Conservation (phyloP, 2,888 invertebrate genomes). For the Brassicogethes aeneus region DNA sequence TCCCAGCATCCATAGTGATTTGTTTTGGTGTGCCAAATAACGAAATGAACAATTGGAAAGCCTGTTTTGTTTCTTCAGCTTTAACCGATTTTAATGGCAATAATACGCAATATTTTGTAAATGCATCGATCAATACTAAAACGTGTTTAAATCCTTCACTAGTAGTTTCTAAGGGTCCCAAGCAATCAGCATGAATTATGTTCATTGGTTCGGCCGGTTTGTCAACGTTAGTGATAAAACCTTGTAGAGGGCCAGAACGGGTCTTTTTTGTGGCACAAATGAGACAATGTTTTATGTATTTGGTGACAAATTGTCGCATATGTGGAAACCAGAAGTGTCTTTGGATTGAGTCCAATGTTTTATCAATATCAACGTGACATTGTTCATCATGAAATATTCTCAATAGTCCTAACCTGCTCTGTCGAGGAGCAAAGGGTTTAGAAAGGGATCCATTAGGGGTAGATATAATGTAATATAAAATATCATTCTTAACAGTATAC, state of each 20-base stretch:
- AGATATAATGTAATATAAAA: slow-evolving; percentile 11
- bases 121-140: slow-evolving; percentile 13
- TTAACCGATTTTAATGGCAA: slow-evolving; percentile 15
- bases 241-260: slow-evolving; percentile 11
- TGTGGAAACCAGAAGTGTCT: slow-evolving; percentile 15
- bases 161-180: slow-evolving; percentile 11
- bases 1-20: slow-evolving; percentile 15
- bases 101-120: slow-evolving; percentile 16
- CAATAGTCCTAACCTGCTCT: slow-evolving; percentile 16
- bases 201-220: slow-evolving; percentile 14
- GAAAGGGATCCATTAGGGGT: slow-evolving; percentile 5
- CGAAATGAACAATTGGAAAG: slow-evolving; percentile 13
- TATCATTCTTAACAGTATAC: slow-evolving; percentile 10
- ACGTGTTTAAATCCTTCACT: slow-evolving; percentile 12
- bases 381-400: slow-evolving; percentile 21
- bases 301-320: slow-evolving; percentile 11
- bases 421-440: slow-evolving; percentile 13
- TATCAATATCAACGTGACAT: slow-evolving; percentile 16
- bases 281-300: slow-evolving; percentile 15
- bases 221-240: slow-evolving; percentile 9
- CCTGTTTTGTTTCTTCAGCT: slow-evolving; percentile 11
- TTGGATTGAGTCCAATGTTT: slow-evolving; percentile 13
- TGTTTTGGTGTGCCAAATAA: slow-evolving; percentile 16
- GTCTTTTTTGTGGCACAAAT: slow-evolving; percentile 12
- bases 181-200: slow-evolving; percentile 14